These are phyloP conservation scores for Clunio marinus DNA, from an alignment of 2,888 invertebrate genomes.

Conservation along the genomic window DNA sequence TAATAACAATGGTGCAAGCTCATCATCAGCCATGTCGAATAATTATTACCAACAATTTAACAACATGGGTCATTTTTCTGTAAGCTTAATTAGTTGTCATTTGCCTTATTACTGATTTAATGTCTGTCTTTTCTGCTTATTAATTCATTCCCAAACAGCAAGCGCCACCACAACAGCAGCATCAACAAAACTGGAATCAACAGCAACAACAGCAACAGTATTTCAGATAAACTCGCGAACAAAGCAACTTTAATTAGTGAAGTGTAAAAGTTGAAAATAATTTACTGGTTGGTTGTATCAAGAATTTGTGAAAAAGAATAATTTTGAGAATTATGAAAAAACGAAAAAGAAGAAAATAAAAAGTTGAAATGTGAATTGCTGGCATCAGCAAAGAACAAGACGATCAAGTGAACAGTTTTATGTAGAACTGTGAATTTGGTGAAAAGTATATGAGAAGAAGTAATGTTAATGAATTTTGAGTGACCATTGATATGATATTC, in stretches of 20 bases:
- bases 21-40: neutral
- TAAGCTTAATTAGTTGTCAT: slow-evolving; percentile 1
- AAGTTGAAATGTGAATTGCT: no score
- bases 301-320: no score
- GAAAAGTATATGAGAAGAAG: neutral
- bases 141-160: neutral
- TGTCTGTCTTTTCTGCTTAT: neutral
- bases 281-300: no score
- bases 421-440: no score
- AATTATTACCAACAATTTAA: neutral
- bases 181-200: slow-evolving; percentile 8
- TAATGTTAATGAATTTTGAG: no score
- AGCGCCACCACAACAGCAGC: slow-evolving; percentile 8
- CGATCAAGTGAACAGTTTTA: no score
- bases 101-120: neutral
- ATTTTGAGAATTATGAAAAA: no score
- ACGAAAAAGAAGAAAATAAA: no score
- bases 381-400: no score
- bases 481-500: neutral
- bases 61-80: slow-evolving; percentile 18
- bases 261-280: no score
- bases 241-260: no score
- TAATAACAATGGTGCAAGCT: neutral
- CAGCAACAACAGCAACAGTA: slow-evolving; percentile 21
- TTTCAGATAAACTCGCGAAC: slow-evolving; percentile 14